A percentile compares a stretch with the other conserved stretches of the same genome.
phyloP scores from a whole-genome alignment of 2,888 invertebrate genomes.

The Agelastica alni region DNA sequence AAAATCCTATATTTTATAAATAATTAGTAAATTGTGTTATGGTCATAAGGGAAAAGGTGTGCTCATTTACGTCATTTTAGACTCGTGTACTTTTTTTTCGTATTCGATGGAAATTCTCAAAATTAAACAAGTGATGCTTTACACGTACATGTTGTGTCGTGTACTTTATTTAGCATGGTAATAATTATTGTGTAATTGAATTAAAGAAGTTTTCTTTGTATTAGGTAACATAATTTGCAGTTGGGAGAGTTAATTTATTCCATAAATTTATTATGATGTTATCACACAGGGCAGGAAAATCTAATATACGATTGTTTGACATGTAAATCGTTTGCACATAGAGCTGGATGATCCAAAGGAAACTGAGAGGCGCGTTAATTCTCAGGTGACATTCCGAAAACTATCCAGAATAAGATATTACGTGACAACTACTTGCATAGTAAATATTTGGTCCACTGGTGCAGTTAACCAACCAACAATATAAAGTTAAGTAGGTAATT shows the following conservation, averaged over 20 bases:
- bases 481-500: too few species aligned
- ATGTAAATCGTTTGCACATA: constrained; percentile 44
- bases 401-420: constrained; percentile 20
- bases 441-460: constrained; percentile 15
- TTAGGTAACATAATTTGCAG: constrained; percentile 17
- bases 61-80: too few species aligned
- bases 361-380: constrained; percentile 31
- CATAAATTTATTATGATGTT: constrained; percentile 44
- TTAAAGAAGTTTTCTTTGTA: constrained; percentile 7
- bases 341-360: constrained; percentile 40
- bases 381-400: constrained; percentile 27
- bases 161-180: background rate
- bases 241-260: constrained; percentile 37
- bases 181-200: constrained; percentile 5
- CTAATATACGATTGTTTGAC: constrained; percentile 46
- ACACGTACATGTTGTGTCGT: too few species aligned
- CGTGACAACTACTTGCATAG: constrained; percentile 15
- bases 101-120: too few species aligned
- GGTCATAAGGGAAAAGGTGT: too few species aligned
- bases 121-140: too few species aligned
- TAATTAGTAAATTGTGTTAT: too few species aligned
- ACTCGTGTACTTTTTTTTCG: too few species aligned
- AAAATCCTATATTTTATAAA: too few species aligned
- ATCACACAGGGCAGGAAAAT: constrained; percentile 42
- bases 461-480: constrained; percentile 3